Conservation (phyloP, 2,113 vertebrate species). For the Tachycineta bicolor region DNA sequence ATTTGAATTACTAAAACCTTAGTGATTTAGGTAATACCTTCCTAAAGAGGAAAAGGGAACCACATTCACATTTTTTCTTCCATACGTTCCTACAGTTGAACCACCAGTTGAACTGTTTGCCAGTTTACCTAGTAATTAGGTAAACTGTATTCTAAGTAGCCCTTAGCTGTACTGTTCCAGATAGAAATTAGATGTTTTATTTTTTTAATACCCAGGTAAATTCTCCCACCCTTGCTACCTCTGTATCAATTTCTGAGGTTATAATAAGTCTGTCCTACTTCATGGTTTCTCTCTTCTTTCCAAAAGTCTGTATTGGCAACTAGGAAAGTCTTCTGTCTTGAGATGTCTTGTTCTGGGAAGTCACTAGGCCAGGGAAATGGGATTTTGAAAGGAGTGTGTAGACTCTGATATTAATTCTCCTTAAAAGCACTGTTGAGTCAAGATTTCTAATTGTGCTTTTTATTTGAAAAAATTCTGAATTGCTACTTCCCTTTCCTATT, state of each 20-base stretch:
- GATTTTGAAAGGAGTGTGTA: background rate
- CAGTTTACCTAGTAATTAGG: background rate
- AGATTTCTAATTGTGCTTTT: background rate
- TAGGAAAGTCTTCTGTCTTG: background rate
- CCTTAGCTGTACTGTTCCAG: background rate
- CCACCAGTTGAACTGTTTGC: background rate
- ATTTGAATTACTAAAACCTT: background rate
- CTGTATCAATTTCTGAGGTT: background rate
- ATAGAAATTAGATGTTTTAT: background rate
- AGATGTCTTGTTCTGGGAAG: background rate
- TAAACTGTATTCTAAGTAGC: background rate
- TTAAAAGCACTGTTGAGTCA: background rate
- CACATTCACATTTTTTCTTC: background rate
- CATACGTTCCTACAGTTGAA: background rate
- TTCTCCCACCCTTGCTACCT: accelerated
- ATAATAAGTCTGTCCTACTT: background rate
- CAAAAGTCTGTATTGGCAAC: background rate
- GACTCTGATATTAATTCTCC: background rate
- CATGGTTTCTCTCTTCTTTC: background rate
- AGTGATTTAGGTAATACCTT: background rate
- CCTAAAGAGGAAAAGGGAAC: background rate
- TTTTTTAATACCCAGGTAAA: background rate
- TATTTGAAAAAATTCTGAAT: background rate
- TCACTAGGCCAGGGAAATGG: background rate
- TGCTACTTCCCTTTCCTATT: background rate